Conservation (phyloP, 2,113 vertebrate species). For the Odontesthes bonariensis region DNA sequence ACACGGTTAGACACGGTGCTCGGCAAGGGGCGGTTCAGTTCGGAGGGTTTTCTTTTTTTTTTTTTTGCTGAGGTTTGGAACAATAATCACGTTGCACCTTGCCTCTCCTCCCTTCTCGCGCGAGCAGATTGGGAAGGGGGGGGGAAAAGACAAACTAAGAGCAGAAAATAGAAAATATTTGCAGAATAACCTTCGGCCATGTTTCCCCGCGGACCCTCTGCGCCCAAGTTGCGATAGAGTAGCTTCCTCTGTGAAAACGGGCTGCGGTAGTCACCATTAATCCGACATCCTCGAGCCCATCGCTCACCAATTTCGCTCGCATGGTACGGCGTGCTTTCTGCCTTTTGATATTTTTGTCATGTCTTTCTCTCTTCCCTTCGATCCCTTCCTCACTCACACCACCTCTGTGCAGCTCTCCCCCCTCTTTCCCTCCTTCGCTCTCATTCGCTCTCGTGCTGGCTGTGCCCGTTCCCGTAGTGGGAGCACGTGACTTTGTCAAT, state of each 20-base stretch:
- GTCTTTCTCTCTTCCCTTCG: constrained; percentile 86
- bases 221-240: constrained; percentile 93
- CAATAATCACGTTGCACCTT: constrained; percentile 86
- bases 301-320: constrained; percentile 94
- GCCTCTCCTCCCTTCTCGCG: constrained; percentile 49
- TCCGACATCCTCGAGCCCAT: constrained; percentile 94
- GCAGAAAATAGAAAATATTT: constrained; percentile 83
- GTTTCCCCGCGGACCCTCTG: constrained; percentile 97
- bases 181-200: constrained; percentile 98
- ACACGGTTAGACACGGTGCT: constrained; percentile 84
- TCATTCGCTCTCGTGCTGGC: constrained; percentile 76
- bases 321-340: constrained; percentile 96
- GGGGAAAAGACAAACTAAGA: constrained; percentile 55
- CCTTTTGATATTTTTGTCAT: constrained; percentile 89
- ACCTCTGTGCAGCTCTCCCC: constrained; percentile 68
- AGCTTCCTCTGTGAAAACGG: constrained; percentile 92
- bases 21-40: constrained; percentile 83
- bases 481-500: constrained; percentile 97
- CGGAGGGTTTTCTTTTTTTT: not conserved
- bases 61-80: constrained; percentile 76
- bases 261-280: constrained; percentile 91
- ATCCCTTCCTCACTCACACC: constrained; percentile 83
- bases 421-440: constrained; percentile 83
- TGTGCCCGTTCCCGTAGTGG: constrained; percentile 87
- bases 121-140: constrained; percentile 47